Evolutionary conservation across 35 echinoderm and acorn worm species (phyloP).

Genomic region (Holothuria glaberrima): DNA sequence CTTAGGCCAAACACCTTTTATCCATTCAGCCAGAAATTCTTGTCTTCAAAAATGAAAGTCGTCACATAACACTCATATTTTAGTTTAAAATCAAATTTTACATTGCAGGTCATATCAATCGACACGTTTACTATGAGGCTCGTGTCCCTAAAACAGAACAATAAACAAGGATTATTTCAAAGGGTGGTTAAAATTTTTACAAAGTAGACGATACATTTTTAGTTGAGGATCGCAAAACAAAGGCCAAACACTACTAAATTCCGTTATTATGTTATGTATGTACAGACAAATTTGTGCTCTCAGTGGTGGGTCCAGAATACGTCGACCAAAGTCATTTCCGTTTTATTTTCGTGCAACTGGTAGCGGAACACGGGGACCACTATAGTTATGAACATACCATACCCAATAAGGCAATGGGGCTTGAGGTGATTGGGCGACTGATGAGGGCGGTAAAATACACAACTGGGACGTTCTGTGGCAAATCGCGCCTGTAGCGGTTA

Average conservation of each 20-base stretch:
- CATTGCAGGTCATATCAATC: too few species aligned
- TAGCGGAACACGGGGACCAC: not conserved
- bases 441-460: too few species aligned
- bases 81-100: too few species aligned
- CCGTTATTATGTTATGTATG: not conserved
- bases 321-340: not conserved
- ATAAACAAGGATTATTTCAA: not conserved
- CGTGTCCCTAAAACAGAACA: too few species aligned
- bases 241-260: not conserved
- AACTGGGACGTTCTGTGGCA: too few species aligned
- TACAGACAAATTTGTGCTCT: not conserved
- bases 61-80: too few species aligned
- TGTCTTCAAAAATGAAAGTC: too few species aligned
- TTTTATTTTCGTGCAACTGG: constrained; percentile 25
- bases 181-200: not conserved
- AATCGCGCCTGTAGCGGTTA: too few species aligned
- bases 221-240: not conserved
- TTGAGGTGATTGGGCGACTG: not conserved
- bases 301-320: not conserved
- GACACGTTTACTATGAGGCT: too few species aligned
- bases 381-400: constrained; percentile 27
- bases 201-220: not conserved
- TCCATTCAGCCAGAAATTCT: too few species aligned
- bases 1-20: too few species aligned
- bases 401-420: constrained; percentile 42